These are phyloP conservation scores for Sebastiscus albofasciatus DNA, from an alignment of 2,797 vertebrate species.

Conservation along the genomic window DNA sequence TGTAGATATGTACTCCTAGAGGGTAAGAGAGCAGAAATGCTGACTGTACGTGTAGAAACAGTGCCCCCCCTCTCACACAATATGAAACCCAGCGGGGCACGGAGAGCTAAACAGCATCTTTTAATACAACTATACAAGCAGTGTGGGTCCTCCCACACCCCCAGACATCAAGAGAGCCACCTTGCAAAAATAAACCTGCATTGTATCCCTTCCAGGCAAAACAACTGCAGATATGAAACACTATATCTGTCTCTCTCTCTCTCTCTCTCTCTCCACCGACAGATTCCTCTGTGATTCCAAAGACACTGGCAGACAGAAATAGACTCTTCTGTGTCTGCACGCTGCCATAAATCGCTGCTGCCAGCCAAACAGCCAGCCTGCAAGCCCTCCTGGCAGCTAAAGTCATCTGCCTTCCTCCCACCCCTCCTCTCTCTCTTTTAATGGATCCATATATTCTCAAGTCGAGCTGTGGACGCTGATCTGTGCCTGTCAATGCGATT, in stretches of 20 bases:
- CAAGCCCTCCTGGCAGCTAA: conserved; percentile 48
- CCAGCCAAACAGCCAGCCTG: conserved; percentile 45
- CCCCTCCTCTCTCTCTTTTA: conserved; percentile 34
- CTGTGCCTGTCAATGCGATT: conserved; percentile 49
- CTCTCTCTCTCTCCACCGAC: conserved; percentile 35
- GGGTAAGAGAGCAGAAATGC: conserved; percentile 23
- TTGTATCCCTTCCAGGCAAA: conserved; percentile 49
- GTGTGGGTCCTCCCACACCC: background rate
- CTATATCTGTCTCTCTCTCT: conserved; percentile 45
- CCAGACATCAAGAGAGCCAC: conserved; percentile 25
- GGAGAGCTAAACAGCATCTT: conserved; percentile 32
- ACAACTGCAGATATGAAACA: conserved; percentile 58
- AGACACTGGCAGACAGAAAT: conserved; percentile 79
- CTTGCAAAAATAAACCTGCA: conserved; percentile 55
- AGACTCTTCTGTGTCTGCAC: conserved; percentile 70
- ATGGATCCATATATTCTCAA: conserved; percentile 62
- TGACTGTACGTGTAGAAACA: conserved; percentile 29
- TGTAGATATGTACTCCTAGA: conserved; percentile 21
- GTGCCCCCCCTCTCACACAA: background rate
- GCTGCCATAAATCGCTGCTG: conserved; percentile 75
- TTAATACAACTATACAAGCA: conserved; percentile 8
- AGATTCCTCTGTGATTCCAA: conserved; percentile 73
- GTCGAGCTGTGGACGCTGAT: conserved; percentile 45
- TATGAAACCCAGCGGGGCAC: conserved; percentile 16
- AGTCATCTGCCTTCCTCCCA: conserved; percentile 38